A percentile compares a stretch with the other conserved stretches of the same genome.
phyloP scores from a whole-genome alignment of 2,113 vertebrate genomes.

The Gallinago jamesoni region DNA sequence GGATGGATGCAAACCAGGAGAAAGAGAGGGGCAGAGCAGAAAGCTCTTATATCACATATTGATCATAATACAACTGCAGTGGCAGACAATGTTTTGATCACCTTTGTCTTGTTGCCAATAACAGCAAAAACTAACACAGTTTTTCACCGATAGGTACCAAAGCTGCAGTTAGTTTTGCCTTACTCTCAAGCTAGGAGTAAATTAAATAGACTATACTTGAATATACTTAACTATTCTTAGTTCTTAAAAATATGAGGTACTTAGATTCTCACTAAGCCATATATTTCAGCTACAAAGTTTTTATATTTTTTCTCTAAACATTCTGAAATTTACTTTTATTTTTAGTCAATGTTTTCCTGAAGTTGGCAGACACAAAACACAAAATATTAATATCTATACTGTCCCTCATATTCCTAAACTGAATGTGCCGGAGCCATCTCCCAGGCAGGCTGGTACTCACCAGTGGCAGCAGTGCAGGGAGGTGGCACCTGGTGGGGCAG shows the following conservation, averaged over 20 bases:
- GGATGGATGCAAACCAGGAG: not conserved
- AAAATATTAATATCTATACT: not conserved
- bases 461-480: rapidly evolving
- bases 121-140: rapidly evolving
- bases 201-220: not conserved
- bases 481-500: not conserved
- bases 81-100: not conserved
- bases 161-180: not conserved
- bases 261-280: not conserved
- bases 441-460: not conserved
- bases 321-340: not conserved
- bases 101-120: not conserved
- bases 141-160: not conserved
- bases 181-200: not conserved
- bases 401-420: not conserved
- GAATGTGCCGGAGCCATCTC: rapidly evolving
- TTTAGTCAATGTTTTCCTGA: not conserved
- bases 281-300: not conserved
- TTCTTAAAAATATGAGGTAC: not conserved
- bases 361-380: not conserved
- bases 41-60: not conserved
- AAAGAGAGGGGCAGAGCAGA: not conserved
- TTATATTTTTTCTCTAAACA: not conserved
- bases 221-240: not conserved
- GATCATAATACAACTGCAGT: not conserved